Percentiles rank a stretch among this genome's conserved stretches.
phyloP scores from a whole-genome alignment of 1,140 invertebrate genomes.

The Penaeus chinensis region DNA sequence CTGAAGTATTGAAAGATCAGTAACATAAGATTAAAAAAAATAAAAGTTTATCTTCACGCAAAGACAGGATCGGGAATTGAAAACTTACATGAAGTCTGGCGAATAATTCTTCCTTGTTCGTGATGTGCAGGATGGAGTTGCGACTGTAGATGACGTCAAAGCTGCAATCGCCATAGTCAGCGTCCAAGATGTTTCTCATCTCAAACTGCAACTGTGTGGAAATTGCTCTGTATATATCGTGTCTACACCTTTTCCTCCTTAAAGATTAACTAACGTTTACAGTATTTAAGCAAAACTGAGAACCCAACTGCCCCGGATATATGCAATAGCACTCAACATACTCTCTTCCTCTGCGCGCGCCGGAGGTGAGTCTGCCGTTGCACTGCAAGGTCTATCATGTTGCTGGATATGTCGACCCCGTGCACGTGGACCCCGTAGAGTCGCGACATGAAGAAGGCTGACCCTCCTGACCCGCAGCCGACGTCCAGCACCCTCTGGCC shows the following conservation, averaged over 20 bases:
- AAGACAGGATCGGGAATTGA: background rate
- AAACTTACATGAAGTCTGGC: slow-evolving; percentile 68
- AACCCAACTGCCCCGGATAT: too few species aligned
- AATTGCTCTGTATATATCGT: background rate
- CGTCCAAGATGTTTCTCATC: slow-evolving; percentile 71
- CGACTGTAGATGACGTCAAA: slow-evolving; percentile 75
- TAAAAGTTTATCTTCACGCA: too few species aligned
- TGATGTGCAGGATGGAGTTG: slow-evolving; percentile 75
- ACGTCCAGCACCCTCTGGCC: slow-evolving; percentile 72
- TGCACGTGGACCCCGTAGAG: slow-evolving; percentile 72
- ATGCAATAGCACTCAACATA: background rate
- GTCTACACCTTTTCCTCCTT: background rate
- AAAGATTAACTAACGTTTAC: background rate
- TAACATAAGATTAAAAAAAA: too few species aligned
- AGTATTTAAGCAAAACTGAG: background rate
- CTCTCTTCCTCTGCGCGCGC: slow-evolving; percentile 41
- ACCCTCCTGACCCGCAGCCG: slow-evolving; percentile 75
- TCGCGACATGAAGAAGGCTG: slow-evolving; percentile 75
- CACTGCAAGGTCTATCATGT: slow-evolving; percentile 74
- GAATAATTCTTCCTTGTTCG: slow-evolving; percentile 72
- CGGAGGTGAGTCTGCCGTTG: slow-evolving; percentile 65
- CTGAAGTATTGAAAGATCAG: too few species aligned
- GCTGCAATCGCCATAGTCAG: slow-evolving; percentile 69
- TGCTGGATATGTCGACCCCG: slow-evolving; percentile 74
- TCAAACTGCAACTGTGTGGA: slow-evolving; percentile 68